Evolutionary conservation across 2,797 vertebrate species (phyloP), one percentile per base, ranked within the genome.

Genomic region (Oceanodroma leucorhoa): DNA sequence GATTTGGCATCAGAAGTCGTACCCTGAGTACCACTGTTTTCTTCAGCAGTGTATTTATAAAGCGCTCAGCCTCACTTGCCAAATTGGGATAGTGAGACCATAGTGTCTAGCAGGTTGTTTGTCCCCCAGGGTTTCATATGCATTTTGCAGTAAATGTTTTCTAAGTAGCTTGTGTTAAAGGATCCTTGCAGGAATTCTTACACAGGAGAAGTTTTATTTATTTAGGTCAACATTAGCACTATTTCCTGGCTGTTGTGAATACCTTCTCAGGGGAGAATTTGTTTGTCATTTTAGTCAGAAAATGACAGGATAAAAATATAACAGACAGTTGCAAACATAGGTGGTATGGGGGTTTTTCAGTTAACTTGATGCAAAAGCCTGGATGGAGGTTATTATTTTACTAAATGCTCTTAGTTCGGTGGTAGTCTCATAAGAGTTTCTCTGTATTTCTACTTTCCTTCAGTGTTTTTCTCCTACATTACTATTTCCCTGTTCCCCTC

Each of bases 151-250:
- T 46, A 72, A 89, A 66, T 87, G 87, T 93, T 95, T 91, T 86
- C 46, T 27, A 84, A 82, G 55, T 60, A 66, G 54, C 76, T 83
- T 54, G 86, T 73, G 69, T 86, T 87, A 88, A 95, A 94, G 58
- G 73, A 88, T 87, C 66, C 78, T 95, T 96, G 87, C 87, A 94
- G 92, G 87, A 95, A 92, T 87, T 73, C 90, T 94, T 83, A 78
- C 5, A 38, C 12, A 65, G 78, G 73, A 89, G 76, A 32, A 90
- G 62, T 29, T 91, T 89, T 87, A 92, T 92, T 96, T 96, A 95
- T 93, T 94, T 97, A 93, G 95, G 91, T 93, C 93, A 94, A 78
- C 90, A 87, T 92, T 91, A 89, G 77, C 86, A 88, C 94, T 89
- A 23, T 91, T 95, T 94, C 92, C 89, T 85, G 86, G 71, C 65